Evolutionary conservation across 2,113 vertebrate species (phyloP).

Genomic region (Eretmochelys imbricata): DNA sequence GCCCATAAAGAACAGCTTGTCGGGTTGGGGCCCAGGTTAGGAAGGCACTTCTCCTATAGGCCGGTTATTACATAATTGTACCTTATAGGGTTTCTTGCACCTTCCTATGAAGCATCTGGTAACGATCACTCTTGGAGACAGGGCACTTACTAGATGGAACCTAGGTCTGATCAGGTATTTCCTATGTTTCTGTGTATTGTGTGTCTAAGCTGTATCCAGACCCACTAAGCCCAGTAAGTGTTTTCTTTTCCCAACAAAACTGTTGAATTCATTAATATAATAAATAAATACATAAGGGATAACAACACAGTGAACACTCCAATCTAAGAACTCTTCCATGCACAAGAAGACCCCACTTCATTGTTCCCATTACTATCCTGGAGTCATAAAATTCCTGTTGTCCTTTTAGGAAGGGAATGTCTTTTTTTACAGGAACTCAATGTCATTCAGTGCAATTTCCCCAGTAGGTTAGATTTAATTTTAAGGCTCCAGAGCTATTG

Average conservation of each 20-base stretch:
- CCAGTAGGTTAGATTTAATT: neutral
- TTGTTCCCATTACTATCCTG: neutral
- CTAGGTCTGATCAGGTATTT: neutral
- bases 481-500: neutral
- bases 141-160: neutral
- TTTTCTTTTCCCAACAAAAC: neutral
- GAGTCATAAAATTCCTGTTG: neutral
- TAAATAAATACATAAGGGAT: neutral
- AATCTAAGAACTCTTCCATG: neutral
- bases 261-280: accelerated
- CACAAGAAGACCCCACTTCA: neutral
- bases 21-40: neutral
- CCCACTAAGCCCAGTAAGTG: neutral
- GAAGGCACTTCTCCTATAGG: neutral
- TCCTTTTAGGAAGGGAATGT: neutral
- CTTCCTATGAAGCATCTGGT: neutral
- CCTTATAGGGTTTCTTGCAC: neutral
- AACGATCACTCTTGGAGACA: neutral
- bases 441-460: neutral
- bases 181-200: neutral
- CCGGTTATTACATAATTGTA: neutral
- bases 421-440: neutral
- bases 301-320: neutral
- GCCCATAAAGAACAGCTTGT: neutral
- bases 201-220: neutral